Base-by-base conservation (phyloP, 2,113 vertebrate species). In the Zosterops borbonicus region DNA sequence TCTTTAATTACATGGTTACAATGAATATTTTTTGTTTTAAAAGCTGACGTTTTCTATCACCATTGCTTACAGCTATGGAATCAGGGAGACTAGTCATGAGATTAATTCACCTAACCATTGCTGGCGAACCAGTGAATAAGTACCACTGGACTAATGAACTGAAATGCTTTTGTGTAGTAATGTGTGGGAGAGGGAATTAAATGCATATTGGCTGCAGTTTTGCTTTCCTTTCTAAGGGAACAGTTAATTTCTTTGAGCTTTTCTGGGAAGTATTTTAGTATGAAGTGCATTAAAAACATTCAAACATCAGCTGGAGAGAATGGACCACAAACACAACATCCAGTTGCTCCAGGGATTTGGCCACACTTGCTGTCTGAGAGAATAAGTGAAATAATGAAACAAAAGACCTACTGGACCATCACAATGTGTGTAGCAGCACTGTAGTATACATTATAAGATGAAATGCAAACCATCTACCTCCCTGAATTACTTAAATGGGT, bases 241-340 rank as follows among this genome's bases (percentile, higher is more conserved):
- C 46, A 68, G 83, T 86, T 87, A 86, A 71, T 87, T 95, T 92
- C 31, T 47, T 87, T 91, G 33, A 89, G 65, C 39, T 76, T 74
- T 24, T 82, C 35, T 71, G 18, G 53, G 41, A 89, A 81, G 11
- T 6, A 75, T 87, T 90, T 81, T 71, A 56, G 42, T 39, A 42
- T 49, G 39, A 89, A 89, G 17, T 68, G 16, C 12, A 65, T 78
- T 78, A 60, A 89, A 93, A 91, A 55, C 9, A 64, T 83, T 64
- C 44, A 78, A 37, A 69, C 11, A 46, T 75, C 27, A 56, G 29
- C 41, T 84, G 49, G 17, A 82, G 37, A 83, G 31, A 82, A 81
- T 13, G n/a, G 47, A 64, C 69, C 28, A 53, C 35, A 84, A 70
- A 75, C 49, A 70, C 31, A 87, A 67, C 56, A 86, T 60, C 35